These are phyloP conservation scores for Lasioglossum calceatum DNA, from an alignment of 2,888 invertebrate species.

Conservation along the genomic window DNA sequence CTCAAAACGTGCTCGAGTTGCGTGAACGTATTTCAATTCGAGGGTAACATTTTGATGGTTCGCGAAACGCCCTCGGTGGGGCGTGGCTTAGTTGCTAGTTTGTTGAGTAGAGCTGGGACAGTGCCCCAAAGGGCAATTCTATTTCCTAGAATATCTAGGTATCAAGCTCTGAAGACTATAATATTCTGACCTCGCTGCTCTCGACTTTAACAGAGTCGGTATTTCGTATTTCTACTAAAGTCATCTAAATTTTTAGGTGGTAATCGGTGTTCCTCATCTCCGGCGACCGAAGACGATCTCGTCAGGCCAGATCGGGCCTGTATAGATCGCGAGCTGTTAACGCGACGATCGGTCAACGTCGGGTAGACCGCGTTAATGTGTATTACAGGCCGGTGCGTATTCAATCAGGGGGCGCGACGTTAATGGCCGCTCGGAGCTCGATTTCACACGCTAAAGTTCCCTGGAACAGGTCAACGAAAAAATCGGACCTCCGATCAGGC, in stretches of 20 bases:
- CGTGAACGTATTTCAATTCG: neutral
- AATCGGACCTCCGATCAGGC: neutral
- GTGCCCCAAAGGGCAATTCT: neutral
- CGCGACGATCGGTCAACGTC: slow-evolving; percentile 1
- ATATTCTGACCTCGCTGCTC: neutral
- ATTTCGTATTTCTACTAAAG: neutral
- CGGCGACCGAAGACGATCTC: neutral
- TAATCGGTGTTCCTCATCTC: neutral
- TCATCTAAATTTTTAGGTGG: neutral
- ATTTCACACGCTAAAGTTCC: slow-evolving; percentile 10
- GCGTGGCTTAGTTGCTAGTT: too few relatives aligned
- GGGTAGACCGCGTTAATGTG: neutral
- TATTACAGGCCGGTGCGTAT: neutral
- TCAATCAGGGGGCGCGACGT: neutral
- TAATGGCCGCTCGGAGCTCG: neutral
- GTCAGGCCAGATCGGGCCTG: neutral
- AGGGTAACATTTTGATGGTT: neutral
- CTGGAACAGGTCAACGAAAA: neutral
- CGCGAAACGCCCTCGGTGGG: too few relatives aligned
- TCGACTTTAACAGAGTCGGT: neutral
- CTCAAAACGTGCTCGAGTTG: neutral
- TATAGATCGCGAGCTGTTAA: neutral
- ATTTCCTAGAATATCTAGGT: too few relatives aligned
- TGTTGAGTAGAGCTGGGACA: too few relatives aligned
- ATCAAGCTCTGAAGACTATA: neutral